Evolutionary conservation across 2,888 invertebrate species (phyloP).

Genomic region (Bombylius discolor): DNA sequence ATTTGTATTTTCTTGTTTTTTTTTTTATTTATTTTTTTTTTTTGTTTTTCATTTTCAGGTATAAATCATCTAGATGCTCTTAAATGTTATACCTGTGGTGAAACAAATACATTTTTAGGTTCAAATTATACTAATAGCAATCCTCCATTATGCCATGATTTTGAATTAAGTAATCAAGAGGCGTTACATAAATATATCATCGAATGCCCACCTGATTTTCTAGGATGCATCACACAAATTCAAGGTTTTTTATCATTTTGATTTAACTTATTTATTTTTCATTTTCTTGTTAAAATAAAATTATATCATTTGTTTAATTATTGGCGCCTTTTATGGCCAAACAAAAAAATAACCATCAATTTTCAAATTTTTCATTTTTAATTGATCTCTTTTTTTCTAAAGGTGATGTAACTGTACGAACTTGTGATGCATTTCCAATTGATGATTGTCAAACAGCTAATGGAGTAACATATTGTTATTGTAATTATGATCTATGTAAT

Average conservation of each 20-base stretch:
- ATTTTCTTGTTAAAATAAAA: too few relatives aligned
- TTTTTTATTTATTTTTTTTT: conserved; percentile 1
- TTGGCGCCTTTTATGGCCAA: too few relatives aligned
- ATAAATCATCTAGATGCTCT: conserved; percentile 5
- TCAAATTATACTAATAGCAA: conserved; percentile 3
- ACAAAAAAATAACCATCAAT: too few relatives aligned
- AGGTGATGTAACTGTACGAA: conserved; percentile 7
- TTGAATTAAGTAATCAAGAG: conserved; percentile 1
- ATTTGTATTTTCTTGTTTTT: neutral
- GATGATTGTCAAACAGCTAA: conserved; percentile 14
- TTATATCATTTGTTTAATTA: too few relatives aligned
- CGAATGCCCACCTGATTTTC: conserved; percentile 11
- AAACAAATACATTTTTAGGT: conserved; percentile 7
- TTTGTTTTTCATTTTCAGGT: neutral
- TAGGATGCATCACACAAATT: conserved; percentile 12
- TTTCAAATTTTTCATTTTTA: neutral
- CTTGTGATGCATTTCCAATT: conserved; percentile 11
- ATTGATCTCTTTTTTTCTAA: neutral
- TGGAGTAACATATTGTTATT: conserved; percentile 14
- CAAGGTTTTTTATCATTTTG: conserved; percentile 10
- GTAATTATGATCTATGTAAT: conserved; percentile 12
- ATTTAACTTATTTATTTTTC: too few relatives aligned
- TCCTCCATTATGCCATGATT: conserved; percentile 3
- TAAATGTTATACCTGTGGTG: conserved; percentile 13
- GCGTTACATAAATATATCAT: conserved; percentile 8